phyloP scores from a whole-genome alignment of 2,888 invertebrate species.

The Exocentrus adspersus region DNA sequence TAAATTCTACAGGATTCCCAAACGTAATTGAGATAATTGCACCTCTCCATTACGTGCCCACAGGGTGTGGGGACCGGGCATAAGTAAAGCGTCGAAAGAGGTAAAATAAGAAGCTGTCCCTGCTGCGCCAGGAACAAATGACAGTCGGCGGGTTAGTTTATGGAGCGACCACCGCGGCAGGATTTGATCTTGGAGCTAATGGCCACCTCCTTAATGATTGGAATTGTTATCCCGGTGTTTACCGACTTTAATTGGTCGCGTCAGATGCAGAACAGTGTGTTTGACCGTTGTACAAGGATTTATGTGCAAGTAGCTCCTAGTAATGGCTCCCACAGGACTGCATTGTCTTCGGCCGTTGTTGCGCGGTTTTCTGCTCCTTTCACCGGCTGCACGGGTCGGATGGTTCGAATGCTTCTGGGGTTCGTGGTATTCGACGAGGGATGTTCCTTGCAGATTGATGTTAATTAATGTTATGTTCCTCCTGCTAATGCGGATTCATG shows the following conservation, averaged over 20 bases:
- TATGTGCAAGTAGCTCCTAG: slow-evolving; percentile 51
- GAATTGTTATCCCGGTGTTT: slow-evolving; percentile 55
- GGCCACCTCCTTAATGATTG: slow-evolving; percentile 50
- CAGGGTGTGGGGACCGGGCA: slow-evolving; percentile 28
- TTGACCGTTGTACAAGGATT: slow-evolving; percentile 51
- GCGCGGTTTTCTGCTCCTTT: slow-evolving; percentile 20
- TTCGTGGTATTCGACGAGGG: slow-evolving; percentile 36
- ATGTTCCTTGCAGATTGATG: slow-evolving; percentile 39
- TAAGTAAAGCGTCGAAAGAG: slow-evolving; percentile 29
- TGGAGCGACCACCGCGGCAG: slow-evolving; percentile 50
- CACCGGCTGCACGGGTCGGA: slow-evolving; percentile 30
- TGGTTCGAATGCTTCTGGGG: slow-evolving; percentile 36
- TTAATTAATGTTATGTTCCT: slow-evolving; percentile 42
- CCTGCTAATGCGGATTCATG: slow-evolving; percentile 33
- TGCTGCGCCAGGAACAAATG: slow-evolving; percentile 49
- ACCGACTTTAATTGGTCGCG: slow-evolving; percentile 56
- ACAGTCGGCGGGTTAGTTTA: slow-evolving; percentile 50
- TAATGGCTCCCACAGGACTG: slow-evolving; percentile 57
- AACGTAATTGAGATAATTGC: slow-evolving; percentile 26
- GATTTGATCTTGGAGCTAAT: slow-evolving; percentile 54
- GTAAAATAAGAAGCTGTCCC: slow-evolving; percentile 39
- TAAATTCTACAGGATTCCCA: slow-evolving; percentile 16
- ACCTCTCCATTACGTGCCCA: slow-evolving; percentile 5
- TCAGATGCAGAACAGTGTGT: slow-evolving; percentile 53
- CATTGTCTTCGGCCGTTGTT: slow-evolving; percentile 43